These are phyloP conservation scores for Myoxocephalus aenaeus DNA, from an alignment of 2,797 vertebrate genomes.

Conservation along the genomic window DNA sequence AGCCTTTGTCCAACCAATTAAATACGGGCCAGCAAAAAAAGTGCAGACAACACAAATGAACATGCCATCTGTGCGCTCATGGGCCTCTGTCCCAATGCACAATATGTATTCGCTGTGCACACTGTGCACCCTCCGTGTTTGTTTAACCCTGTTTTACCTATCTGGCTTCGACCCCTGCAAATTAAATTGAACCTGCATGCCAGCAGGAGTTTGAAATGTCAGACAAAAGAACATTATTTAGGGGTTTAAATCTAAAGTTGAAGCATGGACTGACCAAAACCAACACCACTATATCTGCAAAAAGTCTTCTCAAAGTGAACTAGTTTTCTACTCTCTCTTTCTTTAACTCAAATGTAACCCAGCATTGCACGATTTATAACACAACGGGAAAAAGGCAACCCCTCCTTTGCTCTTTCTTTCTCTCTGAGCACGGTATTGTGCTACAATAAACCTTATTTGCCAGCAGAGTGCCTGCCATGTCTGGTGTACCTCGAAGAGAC, in stretches of 20 bases:
- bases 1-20: conserved; percentile 3
- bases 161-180: conserved; percentile 1
- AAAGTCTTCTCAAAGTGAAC: conserved; percentile 16
- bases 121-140: background rate
- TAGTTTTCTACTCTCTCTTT: conserved; percentile 9
- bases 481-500: conserved; percentile 36
- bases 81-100: conserved; percentile 8
- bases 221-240: conserved; percentile 14
- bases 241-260: background rate
- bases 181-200: conserved; percentile 13
- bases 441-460: conserved; percentile 47
- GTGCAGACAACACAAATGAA: conserved; percentile 5
- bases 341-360: conserved; percentile 21
- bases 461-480: conserved; percentile 28
- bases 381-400: conserved; percentile 10
- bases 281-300: conserved; percentile 2
- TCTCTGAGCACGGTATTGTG: conserved; percentile 23
- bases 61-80: background rate
- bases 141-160: conserved; percentile 13
- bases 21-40: conserved; percentile 10
- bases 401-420: conserved; percentile 4
- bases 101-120: conserved; percentile 14
- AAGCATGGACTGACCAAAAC: conserved; percentile 11
- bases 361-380: conserved; percentile 27
- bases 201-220: conserved; percentile 36